A percentile compares a stretch with the other conserved stretches of the same genome.
Evolutionary conservation across 2,888 invertebrate species (phyloP).

Genomic region (Euzetes globulus): DNA sequence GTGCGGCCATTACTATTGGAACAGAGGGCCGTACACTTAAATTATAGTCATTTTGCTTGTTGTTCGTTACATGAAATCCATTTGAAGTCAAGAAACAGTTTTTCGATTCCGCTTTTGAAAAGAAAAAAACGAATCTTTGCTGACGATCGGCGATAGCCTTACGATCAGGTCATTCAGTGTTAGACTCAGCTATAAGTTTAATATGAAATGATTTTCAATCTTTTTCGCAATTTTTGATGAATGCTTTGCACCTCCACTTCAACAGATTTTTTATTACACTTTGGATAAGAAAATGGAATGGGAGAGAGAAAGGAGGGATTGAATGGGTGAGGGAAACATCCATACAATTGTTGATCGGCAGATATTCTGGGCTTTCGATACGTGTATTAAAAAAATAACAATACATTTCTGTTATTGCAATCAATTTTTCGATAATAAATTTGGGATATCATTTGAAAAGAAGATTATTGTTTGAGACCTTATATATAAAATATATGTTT

Average conservation of each 20-base stretch:
- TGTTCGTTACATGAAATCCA: background rate
- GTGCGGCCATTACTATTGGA: background rate
- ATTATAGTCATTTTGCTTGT: background rate
- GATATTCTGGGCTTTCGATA: background rate
- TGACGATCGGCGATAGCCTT: background rate
- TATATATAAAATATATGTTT: background rate
- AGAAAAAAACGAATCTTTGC: slow-evolving; percentile 8
- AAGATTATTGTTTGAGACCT: slow-evolving; percentile 13
- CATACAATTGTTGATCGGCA: slow-evolving; percentile 2
- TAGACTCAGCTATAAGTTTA: background rate
- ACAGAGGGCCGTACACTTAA: background rate
- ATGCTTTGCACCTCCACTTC: background rate
- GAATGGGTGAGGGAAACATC: background rate
- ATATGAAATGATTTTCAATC: background rate
- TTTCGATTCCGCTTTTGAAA: background rate
- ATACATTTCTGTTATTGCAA: background rate
- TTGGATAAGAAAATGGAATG: background rate
- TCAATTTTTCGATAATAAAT: slow-evolving; percentile 7
- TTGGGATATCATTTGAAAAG: background rate
- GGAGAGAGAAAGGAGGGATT: background rate
- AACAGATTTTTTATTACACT: slow-evolving; percentile 12
- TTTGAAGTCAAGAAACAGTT: background rate
- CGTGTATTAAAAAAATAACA: background rate
- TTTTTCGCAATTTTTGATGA: background rate
- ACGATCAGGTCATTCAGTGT: background rate